Evolutionary conservation across 1,140 invertebrate species (phyloP).

Genomic region (Nasonia giraulti): DNA sequence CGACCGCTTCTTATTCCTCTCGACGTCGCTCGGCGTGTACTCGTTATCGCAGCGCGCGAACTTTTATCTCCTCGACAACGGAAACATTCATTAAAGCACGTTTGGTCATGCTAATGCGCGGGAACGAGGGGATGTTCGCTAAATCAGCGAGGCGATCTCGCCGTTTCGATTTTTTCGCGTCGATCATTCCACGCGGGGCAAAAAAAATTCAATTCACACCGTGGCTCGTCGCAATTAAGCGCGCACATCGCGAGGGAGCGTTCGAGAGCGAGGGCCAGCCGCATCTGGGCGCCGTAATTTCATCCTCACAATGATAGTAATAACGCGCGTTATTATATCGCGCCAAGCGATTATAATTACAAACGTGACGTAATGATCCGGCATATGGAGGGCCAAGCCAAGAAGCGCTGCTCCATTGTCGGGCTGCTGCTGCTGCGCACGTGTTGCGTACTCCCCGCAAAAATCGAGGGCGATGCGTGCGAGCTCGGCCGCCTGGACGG

Average conservation of each 20-base stretch:
- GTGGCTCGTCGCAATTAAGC: background rate
- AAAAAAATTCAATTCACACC: background rate
- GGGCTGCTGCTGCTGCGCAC: background rate
- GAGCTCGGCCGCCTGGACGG: background rate
- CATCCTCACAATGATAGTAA: slow-evolving; percentile 46
- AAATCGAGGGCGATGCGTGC: background rate
- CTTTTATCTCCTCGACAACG: slow-evolving; percentile 51
- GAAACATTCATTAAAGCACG: slow-evolving; percentile 53
- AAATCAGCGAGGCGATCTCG: slow-evolving; percentile 13
- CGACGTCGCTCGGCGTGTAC: slow-evolving; percentile 35
- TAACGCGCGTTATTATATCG: slow-evolving; percentile 48
- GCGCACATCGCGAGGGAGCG: background rate
- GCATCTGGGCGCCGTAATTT: slow-evolving; percentile 40
- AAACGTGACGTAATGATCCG: background rate
- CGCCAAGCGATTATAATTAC: slow-evolving; percentile 41
- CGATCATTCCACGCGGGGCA: background rate
- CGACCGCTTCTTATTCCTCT: background rate
- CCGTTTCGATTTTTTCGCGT: background rate
- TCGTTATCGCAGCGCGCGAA: slow-evolving; percentile 49
- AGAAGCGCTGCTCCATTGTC: background rate
- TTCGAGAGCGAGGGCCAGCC: too few relatives aligned
- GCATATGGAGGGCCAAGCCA: slow-evolving; percentile 14
- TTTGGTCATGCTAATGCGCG: slow-evolving; percentile 39
- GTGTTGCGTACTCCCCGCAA: slow-evolving; percentile 14
- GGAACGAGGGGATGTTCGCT: slow-evolving; percentile 37